phyloP scores from a whole-genome alignment of 1,140 invertebrate species.

The Tachypleus tridentatus region DNA sequence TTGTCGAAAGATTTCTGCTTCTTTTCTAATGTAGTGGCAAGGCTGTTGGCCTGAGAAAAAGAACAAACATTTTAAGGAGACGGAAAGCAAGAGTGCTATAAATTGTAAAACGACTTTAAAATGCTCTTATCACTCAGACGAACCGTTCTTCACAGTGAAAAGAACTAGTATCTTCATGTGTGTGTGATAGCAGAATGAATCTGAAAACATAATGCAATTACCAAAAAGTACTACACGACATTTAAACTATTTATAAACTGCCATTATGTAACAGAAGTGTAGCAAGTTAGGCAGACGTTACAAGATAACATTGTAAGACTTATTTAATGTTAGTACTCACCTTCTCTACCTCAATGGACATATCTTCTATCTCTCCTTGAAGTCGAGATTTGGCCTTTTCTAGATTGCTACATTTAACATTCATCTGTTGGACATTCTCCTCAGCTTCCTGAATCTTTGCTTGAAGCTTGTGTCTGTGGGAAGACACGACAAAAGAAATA shows the following conservation, averaged over 20 bases:
- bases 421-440: slow-evolving; percentile 92
- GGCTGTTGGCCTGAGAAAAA: slow-evolving; percentile 57
- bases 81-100: background rate
- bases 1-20: slow-evolving; percentile 99
- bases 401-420: slow-evolving; percentile 87
- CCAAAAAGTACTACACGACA: too few relatives aligned
- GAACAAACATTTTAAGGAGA: background rate
- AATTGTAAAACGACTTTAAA: too few relatives aligned
- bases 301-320: too few relatives aligned
- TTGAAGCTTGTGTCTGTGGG: slow-evolving; percentile 67
- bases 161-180: background rate
- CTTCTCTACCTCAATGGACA: slow-evolving; percentile 94
- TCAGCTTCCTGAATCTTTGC: slow-evolving; percentile 93
- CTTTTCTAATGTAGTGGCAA: slow-evolving; percentile 95
- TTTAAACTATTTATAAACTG: too few relatives aligned
- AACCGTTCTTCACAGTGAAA: background rate
- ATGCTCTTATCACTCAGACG: too few relatives aligned
- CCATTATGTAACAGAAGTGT: too few relatives aligned
- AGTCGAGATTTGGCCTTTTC: slow-evolving; percentile 97
- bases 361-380: slow-evolving; percentile 93
- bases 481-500: background rate
- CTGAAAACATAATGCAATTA: too few relatives aligned
- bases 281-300: too few relatives aligned
- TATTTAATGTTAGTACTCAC: slow-evolving; percentile 21
- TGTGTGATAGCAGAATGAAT: too few relatives aligned